phyloP scores from a whole-genome alignment of 2,888 invertebrate genomes.

The Formica aserva region DNA sequence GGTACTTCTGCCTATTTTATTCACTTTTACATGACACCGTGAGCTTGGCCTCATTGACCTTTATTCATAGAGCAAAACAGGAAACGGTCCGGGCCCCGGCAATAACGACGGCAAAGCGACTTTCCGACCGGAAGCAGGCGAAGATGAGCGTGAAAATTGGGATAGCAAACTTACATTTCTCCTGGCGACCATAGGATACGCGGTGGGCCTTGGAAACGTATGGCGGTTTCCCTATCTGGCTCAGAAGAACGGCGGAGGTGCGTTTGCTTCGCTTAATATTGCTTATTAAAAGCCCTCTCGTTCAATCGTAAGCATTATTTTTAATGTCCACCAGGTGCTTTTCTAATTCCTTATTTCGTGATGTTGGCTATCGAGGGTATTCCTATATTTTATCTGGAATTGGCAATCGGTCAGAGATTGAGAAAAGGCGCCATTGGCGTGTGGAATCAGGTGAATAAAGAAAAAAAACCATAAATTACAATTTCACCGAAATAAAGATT shows the following conservation, averaged over 20 bases:
- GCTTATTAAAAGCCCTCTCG: background rate
- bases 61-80: slow-evolving; percentile 73
- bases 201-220: slow-evolving; percentile 97
- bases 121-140: slow-evolving; percentile 90
- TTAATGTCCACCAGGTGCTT: slow-evolving; percentile 90
- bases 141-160: slow-evolving; percentile 95
- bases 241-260: slow-evolving; percentile 96
- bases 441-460: slow-evolving; percentile 91
- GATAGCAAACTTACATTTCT: slow-evolving; percentile 97
- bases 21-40: background rate
- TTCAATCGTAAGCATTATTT: background rate
- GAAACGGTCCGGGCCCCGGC: slow-evolving; percentile 81
- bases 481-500: background rate
- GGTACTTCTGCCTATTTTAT: slow-evolving; percentile 73
- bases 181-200: slow-evolving; percentile 97
- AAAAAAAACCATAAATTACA: background rate
- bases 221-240: slow-evolving; percentile 98
- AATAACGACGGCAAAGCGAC: slow-evolving; percentile 89
- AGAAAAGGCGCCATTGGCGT: slow-evolving; percentile 98
- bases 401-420: slow-evolving; percentile 97
- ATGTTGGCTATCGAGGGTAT: slow-evolving; percentile 98
- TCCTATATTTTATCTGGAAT: slow-evolving; percentile 97
- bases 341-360: slow-evolving; percentile 97
- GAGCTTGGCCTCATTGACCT: background rate
- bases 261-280: slow-evolving; percentile 58